Conservation (phyloP, 2,113 vertebrate species). For the Girardinichthys multiradiatus region DNA sequence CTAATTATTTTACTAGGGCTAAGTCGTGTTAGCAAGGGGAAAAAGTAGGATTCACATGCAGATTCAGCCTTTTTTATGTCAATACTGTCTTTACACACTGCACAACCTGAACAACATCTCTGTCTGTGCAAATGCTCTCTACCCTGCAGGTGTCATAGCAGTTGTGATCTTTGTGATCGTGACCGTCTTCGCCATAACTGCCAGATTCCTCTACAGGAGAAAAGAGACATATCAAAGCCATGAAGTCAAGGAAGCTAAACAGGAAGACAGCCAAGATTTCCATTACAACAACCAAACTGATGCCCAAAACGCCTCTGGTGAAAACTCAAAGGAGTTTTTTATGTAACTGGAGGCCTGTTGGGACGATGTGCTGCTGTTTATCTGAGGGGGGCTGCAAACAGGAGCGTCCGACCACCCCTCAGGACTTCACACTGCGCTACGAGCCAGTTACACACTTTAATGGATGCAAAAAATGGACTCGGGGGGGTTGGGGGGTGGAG, state of each 20-base stretch:
- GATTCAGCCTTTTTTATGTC: background rate
- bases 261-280: constrained; percentile 85
- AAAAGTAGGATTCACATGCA: no score
- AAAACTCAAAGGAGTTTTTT: constrained; percentile 93
- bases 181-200: constrained; percentile 82
- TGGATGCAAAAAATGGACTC: background rate
- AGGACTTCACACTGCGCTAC: constrained; percentile 52
- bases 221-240: constrained; percentile 87
- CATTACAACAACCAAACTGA: constrained; percentile 86
- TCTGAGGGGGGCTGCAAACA: constrained; percentile 33
- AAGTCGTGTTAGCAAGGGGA: no score
- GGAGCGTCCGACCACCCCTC: constrained; percentile 32
- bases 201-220: constrained; percentile 85
- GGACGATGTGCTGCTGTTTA: constrained; percentile 2
- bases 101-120: background rate
- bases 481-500: background rate
- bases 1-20: no score
- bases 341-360: constrained; percentile 78
- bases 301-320: constrained; percentile 81
- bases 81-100: background rate
- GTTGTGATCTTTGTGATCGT: constrained; percentile 88
- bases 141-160: constrained; percentile 86
- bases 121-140: background rate
- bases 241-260: constrained; percentile 84
- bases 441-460: constrained; percentile 9